Percentiles rank a stretch among this genome's conserved stretches.
Evolutionary conservation across 2,888 invertebrate species (phyloP).

Genomic region (Xestoiulus laeticollis): DNA sequence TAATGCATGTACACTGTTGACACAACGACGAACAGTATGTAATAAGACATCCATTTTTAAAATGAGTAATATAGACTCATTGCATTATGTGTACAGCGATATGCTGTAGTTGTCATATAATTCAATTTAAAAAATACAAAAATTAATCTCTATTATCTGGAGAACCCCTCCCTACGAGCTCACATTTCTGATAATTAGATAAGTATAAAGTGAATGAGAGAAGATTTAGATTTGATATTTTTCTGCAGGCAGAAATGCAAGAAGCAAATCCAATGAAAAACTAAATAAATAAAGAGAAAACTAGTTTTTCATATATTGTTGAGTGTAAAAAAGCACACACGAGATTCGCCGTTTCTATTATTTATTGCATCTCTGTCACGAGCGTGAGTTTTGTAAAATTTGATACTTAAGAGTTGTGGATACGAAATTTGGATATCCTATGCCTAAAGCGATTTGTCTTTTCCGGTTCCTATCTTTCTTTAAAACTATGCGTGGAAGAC

Average conservation of each 20-base stretch:
- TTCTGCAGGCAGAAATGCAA: background rate
- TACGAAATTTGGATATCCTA: conserved; percentile 19
- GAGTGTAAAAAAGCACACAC: conserved; percentile 21
- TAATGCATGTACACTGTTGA: background rate
- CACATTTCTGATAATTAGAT: background rate
- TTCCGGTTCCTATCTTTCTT: background rate
- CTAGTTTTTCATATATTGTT: background rate
- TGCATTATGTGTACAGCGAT: background rate
- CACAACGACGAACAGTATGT: background rate
- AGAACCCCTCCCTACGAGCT: background rate
- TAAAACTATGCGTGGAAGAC: conserved; percentile 9
- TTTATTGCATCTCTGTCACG: conserved; percentile 21
- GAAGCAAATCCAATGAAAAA: background rate
- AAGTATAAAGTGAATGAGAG: background rate
- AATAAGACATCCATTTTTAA: background rate
- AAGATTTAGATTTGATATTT: background rate
- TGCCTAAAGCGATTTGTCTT: conserved; percentile 18
- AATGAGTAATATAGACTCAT: background rate
- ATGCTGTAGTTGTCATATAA: background rate
- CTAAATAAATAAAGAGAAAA: background rate
- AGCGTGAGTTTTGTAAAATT: background rate
- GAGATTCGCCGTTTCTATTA: conserved; percentile 27
- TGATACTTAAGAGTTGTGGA: conserved; percentile 40
- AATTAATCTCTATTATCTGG: background rate
- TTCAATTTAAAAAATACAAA: background rate